phyloP scores from a whole-genome alignment of 2,797 vertebrate species.

The Pyrocephalus nanus region DNA sequence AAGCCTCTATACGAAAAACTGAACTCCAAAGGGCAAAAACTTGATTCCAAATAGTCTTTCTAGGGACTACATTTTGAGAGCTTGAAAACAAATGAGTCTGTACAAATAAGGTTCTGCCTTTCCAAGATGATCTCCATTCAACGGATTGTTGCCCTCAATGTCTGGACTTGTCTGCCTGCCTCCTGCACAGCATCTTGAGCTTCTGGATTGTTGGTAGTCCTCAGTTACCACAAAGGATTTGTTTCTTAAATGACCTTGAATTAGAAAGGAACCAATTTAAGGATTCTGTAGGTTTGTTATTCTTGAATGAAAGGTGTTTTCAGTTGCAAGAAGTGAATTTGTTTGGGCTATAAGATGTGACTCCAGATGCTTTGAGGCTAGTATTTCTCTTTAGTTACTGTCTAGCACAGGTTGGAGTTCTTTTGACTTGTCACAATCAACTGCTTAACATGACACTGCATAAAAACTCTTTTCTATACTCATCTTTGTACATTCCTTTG shows the following conservation, averaged over 20 bases:
- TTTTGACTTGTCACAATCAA: background rate
- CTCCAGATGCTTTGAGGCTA: background rate
- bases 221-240: background rate
- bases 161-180: background rate
- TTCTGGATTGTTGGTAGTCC: background rate
- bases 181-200: background rate
- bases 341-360: background rate
- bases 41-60: background rate
- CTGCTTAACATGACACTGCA: background rate
- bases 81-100: background rate
- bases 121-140: background rate
- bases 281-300: background rate
- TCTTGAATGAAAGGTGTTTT: background rate
- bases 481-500: background rate
- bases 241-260: background rate
- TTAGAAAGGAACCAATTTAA: background rate
- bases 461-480: background rate
- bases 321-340: background rate
- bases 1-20: background rate
- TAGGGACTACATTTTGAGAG: background rate
- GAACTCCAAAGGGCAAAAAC: background rate
- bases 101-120: background rate
- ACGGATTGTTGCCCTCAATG: background rate
- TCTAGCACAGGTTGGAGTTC: background rate
- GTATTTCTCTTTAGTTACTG: background rate